Evolutionary conservation across 2,113 vertebrate genomes (phyloP), one percentile per base, ranked within the genome.

Genomic region (Ophiodon elongatus): DNA sequence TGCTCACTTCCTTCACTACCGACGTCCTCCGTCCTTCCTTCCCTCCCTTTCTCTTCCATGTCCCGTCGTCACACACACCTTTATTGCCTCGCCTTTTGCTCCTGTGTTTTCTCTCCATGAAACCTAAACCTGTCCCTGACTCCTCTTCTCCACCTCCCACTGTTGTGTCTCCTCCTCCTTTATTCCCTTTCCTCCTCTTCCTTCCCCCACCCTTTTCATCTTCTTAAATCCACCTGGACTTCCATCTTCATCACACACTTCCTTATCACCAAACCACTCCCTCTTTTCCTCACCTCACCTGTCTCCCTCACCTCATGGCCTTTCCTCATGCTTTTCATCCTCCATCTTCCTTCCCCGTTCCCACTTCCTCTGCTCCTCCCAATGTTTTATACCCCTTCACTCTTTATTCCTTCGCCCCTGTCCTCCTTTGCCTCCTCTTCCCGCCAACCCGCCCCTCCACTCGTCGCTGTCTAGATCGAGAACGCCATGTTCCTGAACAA

Each of bases 401-500:
- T 67, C 62, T 83, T 76, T 60, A 52, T 72, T 52, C 29, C 75
- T 71, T 75, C 78, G 62, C 71, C 56, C 47, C 67, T 19, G 4
- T 76, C 70, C 73, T 52, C 43, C 64, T 56, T 25, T 69, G n/a
- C 76, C 73, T 69, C 79, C n/a, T n/a, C n/a, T n/a, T n/a, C n/a
- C n/a, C n/a, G n/a, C n/a, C n/a, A n/a, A n/a, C n/a, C n/a, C n/a
- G n/a, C n/a, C n/a, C 72, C 45, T 85, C 67, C 43, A 23, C 84
- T 77, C 35, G 6, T 66, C 66, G 35, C 69, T 29, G 0, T 83
- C 47, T 88, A 99, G 98, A 98, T 99, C 54, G 98, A 99, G 90
- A 99, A 98, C 95, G 97, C 97, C 82, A 99, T 99, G 98, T 99
- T 99, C 94, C 97, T 99, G 93, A 99, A 98, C 95, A 99, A 99